A percentile compares a stretch with the other conserved stretches of the same genome.
Conservation (phyloP, 2,888 invertebrate genomes). For the Agapostemon virescens region DNA sequence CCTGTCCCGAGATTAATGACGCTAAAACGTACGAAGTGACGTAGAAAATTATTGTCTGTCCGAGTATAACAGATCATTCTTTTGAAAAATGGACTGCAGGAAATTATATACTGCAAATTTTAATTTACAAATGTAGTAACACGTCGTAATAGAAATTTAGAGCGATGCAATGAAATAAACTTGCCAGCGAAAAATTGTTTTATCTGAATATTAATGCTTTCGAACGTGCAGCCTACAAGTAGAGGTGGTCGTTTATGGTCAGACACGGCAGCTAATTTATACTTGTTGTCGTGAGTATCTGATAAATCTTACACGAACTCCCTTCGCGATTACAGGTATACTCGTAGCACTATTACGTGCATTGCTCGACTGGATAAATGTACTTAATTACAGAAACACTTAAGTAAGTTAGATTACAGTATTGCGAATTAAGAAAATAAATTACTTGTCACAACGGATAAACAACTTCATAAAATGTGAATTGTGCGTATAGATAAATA, state of each 20-base stretch:
- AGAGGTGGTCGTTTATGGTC: not conserved
- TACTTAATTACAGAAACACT: not conserved
- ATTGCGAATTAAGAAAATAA: no score
- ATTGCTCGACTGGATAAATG: not conserved
- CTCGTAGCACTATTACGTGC: not conserved
- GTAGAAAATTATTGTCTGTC: not conserved
- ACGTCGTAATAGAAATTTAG: no score
- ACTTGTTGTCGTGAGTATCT: not conserved
- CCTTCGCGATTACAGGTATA: not conserved
- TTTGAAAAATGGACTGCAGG: not conserved
- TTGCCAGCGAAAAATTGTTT: not conserved
- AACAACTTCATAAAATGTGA: no score
- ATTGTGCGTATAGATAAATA: no score
- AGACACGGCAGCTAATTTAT: not conserved
- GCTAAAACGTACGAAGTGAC: not conserved
- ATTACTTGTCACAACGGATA: no score
- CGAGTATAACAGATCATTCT: not conserved
- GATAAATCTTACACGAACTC: not conserved
- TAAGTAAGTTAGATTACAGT: no score
- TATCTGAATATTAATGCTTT: not conserved
- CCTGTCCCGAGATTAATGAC: not conserved
- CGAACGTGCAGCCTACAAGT: not conserved
- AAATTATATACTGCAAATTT: not conserved
- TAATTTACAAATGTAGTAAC: not conserved
- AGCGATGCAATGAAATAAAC: not conserved